Evolutionary conservation across 1,140 invertebrate species (phyloP), one percentile per base, ranked within the genome.

Genomic region (Drosophila lowei): DNA sequence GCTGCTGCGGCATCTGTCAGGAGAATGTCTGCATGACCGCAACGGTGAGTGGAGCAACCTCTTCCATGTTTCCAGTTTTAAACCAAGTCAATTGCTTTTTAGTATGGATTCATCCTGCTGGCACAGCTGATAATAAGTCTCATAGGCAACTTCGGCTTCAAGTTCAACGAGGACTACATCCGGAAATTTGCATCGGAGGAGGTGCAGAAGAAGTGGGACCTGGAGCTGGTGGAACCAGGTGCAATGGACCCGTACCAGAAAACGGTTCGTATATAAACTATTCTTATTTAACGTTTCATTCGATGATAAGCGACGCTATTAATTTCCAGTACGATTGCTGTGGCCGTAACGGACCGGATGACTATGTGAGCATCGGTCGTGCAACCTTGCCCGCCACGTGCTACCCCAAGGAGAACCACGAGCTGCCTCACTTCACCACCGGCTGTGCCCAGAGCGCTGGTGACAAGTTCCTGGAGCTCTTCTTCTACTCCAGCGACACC

Each of bases 1-100:
- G 89, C 55, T 90, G 89, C 63, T 83, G 80, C 48, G 89, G 84
- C 53, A 84, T 90, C 58, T 90, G 88, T 23, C 80, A 79, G 57
- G 80, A 90, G 68, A 84, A 65, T 49, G 77, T 89, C 28, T 89
- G 89, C 28, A 59, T 89, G 67, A 90, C 80, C 46, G 72, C 71
- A 52, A 89, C 80, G 77, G 89, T 90, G 54, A 85, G 80, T 85
- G n/a, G 7, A 8, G n/a, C 38, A 60, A 49, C 11, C 34, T 46
- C 23, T 41, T 7, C 11, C 18, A 44, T 43, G 15, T 34, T 18
- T 8, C 13, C 15, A 11, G 9, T n/a, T 38, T 28, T 43, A 18
- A 42, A 42, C 46, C 21, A 54, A 49, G 44, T 25, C 34, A 47
- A 44, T 42, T 50, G 3, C 28, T 2, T 47, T 30, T 9, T 28